Evolutionary conservation across 2,888 invertebrate genomes (phyloP), one percentile per base, ranked within the genome.

Genomic region (Synanthedon andrenaeformis): DNA sequence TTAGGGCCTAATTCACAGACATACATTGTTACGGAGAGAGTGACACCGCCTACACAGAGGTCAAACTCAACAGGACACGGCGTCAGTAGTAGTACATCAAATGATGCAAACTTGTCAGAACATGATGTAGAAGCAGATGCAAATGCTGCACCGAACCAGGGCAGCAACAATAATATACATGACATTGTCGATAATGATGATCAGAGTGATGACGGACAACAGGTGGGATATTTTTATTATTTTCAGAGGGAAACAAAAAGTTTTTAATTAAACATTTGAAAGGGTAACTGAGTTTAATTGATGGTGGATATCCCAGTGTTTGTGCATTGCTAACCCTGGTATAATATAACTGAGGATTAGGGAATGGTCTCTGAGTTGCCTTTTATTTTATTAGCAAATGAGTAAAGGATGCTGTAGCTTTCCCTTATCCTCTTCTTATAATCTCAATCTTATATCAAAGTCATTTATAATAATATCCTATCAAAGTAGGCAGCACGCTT

Each of bases 141-240:
- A 52, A 84, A 83, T 68, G 75, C 78, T 4, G 82, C 85, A 0
- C 79, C 83, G 23, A 86, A 86, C 61, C 84, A 85, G 0, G 75
- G 83, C 3, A 86, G 85, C 58, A 86, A 85, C 56, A 86, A 86
- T 58, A 85, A 87, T 58, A 82, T 83, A 53, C 76, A 82, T 70
- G 84, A 85, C 56, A 82, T 81, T 65, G 73, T 70, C 28, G 87
- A 86, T 57, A 84, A 82, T 72, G 86, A 86, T 41, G 85, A 82
- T 55, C 81, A 82, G 58, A 86, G 87, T 70, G 87, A 87, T 55
- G 86, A 86, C 69, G 84, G 84, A 8, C 82, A 81, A 57, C 84
- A 84, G 82, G 87, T 86, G 59, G 60, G 60, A 54, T 17, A 14
- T 49, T 41, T 10, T 41, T 35, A 35, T 35, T 35, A 35, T 35